Evolutionary conservation across 1,140 invertebrate species (phyloP).

Genomic region (Mactra quadrangularis): DNA sequence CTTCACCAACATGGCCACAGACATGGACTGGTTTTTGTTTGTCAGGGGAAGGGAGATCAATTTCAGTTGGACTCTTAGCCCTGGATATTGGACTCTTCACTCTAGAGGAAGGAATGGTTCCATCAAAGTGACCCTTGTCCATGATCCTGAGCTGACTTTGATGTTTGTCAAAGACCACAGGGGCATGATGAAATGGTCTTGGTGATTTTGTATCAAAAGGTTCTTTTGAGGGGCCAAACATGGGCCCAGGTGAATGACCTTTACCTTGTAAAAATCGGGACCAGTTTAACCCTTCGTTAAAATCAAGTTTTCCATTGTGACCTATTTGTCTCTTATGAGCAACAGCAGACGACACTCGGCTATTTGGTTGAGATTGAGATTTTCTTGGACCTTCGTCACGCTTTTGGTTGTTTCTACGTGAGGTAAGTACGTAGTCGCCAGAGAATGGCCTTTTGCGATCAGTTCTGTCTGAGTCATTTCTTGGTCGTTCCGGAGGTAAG

Average conservation of each 20-base stretch:
- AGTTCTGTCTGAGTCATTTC: slow-evolving; percentile 28
- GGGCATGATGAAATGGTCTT: background rate
- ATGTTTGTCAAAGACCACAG: slow-evolving; percentile 17
- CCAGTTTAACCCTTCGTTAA: slow-evolving; percentile 43
- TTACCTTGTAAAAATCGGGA: slow-evolving; percentile 41
- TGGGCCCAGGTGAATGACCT: slow-evolving; percentile 34
- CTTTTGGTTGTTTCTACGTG: slow-evolving; percentile 13
- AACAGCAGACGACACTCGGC: slow-evolving; percentile 51
- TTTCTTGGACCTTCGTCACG: slow-evolving; percentile 37
- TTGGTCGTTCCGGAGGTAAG: slow-evolving; percentile 31
- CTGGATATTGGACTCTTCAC: background rate
- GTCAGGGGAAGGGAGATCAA: no score
- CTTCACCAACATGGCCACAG: slow-evolving; percentile 22
- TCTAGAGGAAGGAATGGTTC: background rate
- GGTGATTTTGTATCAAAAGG: background rate
- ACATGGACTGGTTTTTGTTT: background rate
- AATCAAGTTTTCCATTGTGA: slow-evolving; percentile 44
- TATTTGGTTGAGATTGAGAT: slow-evolving; percentile 51
- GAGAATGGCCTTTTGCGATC: slow-evolving; percentile 44
- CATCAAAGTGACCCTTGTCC: slow-evolving; percentile 46
- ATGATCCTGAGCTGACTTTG: slow-evolving; percentile 47
- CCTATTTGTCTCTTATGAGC: slow-evolving; percentile 52
- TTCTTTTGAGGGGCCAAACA: slow-evolving; percentile 37
- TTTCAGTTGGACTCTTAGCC: background rate
- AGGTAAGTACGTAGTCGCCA: slow-evolving; percentile 47